Evolutionary conservation across 2,797 vertebrate species (phyloP).

Genomic region (Tokudaia muenninki): DNA sequence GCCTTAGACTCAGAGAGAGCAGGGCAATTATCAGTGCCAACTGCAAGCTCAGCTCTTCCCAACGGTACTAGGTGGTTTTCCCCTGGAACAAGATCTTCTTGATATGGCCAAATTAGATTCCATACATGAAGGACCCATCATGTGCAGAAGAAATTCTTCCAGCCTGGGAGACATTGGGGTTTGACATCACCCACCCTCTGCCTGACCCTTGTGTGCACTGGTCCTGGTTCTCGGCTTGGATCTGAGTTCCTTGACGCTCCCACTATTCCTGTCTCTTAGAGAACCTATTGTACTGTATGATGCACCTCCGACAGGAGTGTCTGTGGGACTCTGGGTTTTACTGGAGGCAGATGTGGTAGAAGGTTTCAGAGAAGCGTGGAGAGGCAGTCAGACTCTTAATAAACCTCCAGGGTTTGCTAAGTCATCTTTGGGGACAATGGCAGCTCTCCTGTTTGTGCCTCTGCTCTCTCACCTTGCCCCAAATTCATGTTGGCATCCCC

Average conservation of each 20-base stretch:
- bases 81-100: background rate
- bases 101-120: background rate
- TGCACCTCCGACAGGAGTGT: background rate
- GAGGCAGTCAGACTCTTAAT: background rate
- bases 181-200: background rate
- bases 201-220: background rate
- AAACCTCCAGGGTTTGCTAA: background rate
- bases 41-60: background rate
- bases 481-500: background rate
- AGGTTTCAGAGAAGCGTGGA: background rate
- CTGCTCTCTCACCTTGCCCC: background rate
- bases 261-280: background rate
- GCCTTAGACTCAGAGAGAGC: background rate
- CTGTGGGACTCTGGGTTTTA: background rate
- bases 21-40: background rate
- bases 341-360: background rate
- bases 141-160: background rate
- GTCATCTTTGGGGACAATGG: background rate
- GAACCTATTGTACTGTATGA: fast-evolving
- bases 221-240: background rate
- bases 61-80: background rate
- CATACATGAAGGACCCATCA: background rate
- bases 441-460: background rate
- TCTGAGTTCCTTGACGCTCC: background rate
- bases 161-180: background rate